phyloP scores from a whole-genome alignment of 2,113 vertebrate species.

The Isurus oxyrinchus region DNA sequence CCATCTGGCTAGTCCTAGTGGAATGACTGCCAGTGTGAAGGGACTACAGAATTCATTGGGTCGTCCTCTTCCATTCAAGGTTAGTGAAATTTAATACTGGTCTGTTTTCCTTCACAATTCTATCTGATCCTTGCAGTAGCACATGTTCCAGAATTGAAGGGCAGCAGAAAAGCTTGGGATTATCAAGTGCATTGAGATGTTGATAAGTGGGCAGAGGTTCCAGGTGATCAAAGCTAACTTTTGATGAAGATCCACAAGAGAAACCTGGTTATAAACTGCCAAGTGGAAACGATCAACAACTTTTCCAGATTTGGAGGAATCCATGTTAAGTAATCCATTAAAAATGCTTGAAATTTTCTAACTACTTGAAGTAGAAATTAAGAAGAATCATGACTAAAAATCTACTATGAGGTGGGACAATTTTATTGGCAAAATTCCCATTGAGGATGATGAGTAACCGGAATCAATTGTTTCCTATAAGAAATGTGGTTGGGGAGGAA shows the following conservation, averaged over 20 bases:
- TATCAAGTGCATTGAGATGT: neutral
- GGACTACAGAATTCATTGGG: conserved; percentile 80
- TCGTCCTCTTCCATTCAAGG: conserved; percentile 90
- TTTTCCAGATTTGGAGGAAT: neutral
- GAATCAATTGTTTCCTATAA: too few species aligned
- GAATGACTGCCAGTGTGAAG: conserved; percentile 64
- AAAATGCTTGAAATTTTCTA: neutral
- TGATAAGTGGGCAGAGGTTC: neutral
- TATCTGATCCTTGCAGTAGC: neutral
- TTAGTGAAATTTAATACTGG: conserved; percentile 43
- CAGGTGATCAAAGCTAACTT: neutral
- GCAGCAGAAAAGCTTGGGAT: neutral
- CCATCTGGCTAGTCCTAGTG: conserved; percentile 62
- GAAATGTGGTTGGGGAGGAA: neutral
- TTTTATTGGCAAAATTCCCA: too few species aligned
- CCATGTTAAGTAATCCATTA: too few species aligned
- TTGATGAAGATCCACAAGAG: neutral
- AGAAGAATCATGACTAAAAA: neutral
- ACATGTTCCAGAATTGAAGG: neutral
- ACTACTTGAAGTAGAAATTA: neutral
- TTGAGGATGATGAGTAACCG: too few species aligned
- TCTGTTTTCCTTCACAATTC: neutral
- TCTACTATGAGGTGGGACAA: too few species aligned
- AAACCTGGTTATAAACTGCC: neutral
- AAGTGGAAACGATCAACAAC: neutral